Conservation (phyloP, 2,888 invertebrate genomes). For the Andricus curvator region DNA sequence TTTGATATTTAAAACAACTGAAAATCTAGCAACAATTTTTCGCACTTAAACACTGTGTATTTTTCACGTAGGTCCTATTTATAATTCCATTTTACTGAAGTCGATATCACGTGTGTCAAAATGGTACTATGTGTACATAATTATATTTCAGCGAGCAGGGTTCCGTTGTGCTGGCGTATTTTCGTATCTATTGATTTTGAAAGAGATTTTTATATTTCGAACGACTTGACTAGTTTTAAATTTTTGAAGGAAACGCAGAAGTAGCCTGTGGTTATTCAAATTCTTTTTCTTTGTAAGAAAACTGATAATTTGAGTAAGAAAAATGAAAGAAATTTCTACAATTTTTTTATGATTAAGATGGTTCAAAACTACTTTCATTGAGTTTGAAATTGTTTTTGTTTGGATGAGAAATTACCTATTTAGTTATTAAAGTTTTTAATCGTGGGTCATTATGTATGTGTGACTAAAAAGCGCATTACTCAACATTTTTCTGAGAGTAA, state of each 20-base stretch:
- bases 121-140: constrained; percentile 31
- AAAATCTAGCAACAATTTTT: background rate
- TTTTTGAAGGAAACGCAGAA: background rate
- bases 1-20: background rate
- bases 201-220: constrained; percentile 30
- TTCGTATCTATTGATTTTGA: background rate
- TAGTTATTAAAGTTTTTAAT: constrained; percentile 14
- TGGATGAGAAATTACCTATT: too few species aligned
- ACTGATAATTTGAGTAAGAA: background rate
- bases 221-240: constrained; percentile 18
- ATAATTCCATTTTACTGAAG: background rate
- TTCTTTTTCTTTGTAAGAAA: background rate
- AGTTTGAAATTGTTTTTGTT: background rate
- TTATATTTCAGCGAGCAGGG: background rate
- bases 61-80: background rate
- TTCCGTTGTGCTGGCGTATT: constrained; percentile 17
- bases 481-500: background rate
- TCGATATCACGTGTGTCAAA: background rate
- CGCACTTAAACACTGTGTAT: background rate
- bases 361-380: background rate
- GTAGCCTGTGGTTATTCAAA: background rate
- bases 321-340: background rate
- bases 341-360: background rate
- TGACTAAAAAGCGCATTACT: constrained; percentile 9
- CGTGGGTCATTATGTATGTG: background rate